Conservation (phyloP, 2,113 vertebrate species). For the Tauraco erythrolophus region DNA sequence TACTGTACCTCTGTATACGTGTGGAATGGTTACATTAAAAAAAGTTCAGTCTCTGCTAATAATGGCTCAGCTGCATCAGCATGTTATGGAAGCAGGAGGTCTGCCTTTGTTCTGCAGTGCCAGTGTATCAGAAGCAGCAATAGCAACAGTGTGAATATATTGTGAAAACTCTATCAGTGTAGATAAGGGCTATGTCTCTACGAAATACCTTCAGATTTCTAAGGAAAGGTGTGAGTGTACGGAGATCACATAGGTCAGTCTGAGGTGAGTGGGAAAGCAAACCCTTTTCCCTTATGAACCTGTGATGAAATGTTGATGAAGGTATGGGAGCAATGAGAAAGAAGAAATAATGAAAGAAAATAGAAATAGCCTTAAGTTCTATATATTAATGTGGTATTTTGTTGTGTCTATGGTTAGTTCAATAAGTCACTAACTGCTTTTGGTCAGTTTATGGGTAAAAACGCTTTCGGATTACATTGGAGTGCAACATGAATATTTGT, state of each 20-base stretch:
- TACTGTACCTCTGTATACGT: accelerated
- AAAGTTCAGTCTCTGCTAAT: not conserved
- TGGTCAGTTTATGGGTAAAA: not conserved
- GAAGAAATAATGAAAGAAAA: not conserved
- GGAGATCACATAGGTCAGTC: not conserved
- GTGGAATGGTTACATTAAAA: not conserved
- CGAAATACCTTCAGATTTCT: not conserved
- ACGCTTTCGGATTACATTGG: not conserved
- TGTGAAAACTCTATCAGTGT: not conserved
- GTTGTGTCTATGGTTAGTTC: not conserved
- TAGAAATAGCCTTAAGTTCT: not conserved
- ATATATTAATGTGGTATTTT: not conserved
- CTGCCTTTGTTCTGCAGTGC: not conserved
- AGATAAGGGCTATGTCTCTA: not conserved
- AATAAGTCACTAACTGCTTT: not conserved
- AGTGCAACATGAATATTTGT: not conserved
- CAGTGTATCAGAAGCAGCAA: not conserved
- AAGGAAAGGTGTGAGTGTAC: not conserved
- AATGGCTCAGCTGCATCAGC: not conserved
- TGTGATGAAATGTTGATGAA: not conserved
- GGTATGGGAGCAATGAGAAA: not conserved
- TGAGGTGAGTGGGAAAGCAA: not conserved
- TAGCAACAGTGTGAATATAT: not conserved
- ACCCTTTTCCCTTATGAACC: not conserved
- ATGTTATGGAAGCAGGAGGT: not conserved